Conservation (phyloP, 1,140 invertebrate genomes). For the Bactericera cockerelli region DNA sequence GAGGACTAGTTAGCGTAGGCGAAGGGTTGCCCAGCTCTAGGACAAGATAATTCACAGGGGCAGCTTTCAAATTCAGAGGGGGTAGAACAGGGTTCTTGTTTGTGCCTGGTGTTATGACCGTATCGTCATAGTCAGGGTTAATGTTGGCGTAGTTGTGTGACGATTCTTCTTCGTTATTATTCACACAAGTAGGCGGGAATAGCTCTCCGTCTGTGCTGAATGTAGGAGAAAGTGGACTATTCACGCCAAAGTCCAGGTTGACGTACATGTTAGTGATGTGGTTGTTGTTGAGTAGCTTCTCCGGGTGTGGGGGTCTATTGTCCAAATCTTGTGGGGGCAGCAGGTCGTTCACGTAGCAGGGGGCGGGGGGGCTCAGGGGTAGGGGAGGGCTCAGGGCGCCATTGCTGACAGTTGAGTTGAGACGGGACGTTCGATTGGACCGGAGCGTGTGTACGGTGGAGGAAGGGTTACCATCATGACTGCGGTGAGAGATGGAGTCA, state of each 20-base stretch:
- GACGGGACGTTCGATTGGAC: slow-evolving; percentile 18
- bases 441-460: slow-evolving; percentile 2
- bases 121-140: slow-evolving; percentile 38
- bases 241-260: slow-evolving; percentile 2
- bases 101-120: slow-evolving; percentile 32
- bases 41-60: slow-evolving; percentile 53
- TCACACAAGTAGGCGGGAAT: background rate
- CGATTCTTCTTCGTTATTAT: slow-evolving; percentile 27
- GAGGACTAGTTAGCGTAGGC: slow-evolving; percentile 22
- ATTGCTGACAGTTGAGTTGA: slow-evolving; percentile 32
- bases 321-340: slow-evolving; percentile 16
- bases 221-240: slow-evolving; percentile 12
- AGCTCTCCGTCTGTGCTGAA: slow-evolving; percentile 12
- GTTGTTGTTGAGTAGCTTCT: slow-evolving; percentile 4
- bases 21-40: slow-evolving; percentile 45
- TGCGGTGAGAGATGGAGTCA: slow-evolving; percentile 22
- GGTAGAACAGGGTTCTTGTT: slow-evolving; percentile 29
- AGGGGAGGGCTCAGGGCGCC: slow-evolving; percentile 37
- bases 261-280: slow-evolving; percentile 19
- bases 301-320: slow-evolving; percentile 8
- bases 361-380: slow-evolving; percentile 23
- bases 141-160: slow-evolving; percentile 48
- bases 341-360: slow-evolving; percentile 19
- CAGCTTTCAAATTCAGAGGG: slow-evolving; percentile 1
- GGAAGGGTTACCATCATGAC: background rate